A percentile compares a stretch with the other conserved stretches of the same genome.
Conservation (phyloP, 1,140 invertebrate species). For the Drosophila orena region DNA sequence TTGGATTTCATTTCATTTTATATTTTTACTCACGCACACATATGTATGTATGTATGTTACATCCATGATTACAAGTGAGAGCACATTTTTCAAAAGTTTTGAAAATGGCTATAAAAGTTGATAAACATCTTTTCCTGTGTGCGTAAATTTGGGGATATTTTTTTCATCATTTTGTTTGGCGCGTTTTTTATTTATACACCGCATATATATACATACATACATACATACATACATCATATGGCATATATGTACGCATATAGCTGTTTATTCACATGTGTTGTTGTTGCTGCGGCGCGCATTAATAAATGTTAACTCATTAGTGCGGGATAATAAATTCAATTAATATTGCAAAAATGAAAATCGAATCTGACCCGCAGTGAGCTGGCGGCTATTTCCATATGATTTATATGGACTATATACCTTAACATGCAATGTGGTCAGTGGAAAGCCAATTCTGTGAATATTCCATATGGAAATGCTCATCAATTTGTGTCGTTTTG, state of each 20-base stretch:
- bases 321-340: constrained; percentile 65
- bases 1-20: neutral
- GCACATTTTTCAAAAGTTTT: constrained; percentile 43
- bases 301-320: constrained; percentile 78
- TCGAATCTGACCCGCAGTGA: constrained; percentile 33
- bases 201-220: constrained; percentile 25
- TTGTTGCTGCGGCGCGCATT: constrained; percentile 36
- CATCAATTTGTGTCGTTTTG: constrained; percentile 21
- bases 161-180: constrained; percentile 59
- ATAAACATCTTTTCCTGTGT: constrained; percentile 44
- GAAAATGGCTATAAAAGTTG: constrained; percentile 57
- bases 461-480: constrained; percentile 16
- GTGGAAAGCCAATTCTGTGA: constrained; percentile 6
- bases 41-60: too few species aligned
- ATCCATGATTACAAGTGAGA: constrained; percentile 32
- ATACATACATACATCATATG: constrained; percentile 13
- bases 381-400: constrained; percentile 66
- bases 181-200: constrained; percentile 50
- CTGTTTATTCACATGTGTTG: constrained; percentile 2
- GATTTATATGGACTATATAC: constrained; percentile 63
- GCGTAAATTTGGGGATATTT: constrained; percentile 11
- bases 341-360: constrained; percentile 51
- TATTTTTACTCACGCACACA: too few species aligned
- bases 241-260: neutral
- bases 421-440: neutral